Base-by-base conservation (phyloP, 2,888 invertebrate genomes). In the Drosophila eohydei region DNA sequence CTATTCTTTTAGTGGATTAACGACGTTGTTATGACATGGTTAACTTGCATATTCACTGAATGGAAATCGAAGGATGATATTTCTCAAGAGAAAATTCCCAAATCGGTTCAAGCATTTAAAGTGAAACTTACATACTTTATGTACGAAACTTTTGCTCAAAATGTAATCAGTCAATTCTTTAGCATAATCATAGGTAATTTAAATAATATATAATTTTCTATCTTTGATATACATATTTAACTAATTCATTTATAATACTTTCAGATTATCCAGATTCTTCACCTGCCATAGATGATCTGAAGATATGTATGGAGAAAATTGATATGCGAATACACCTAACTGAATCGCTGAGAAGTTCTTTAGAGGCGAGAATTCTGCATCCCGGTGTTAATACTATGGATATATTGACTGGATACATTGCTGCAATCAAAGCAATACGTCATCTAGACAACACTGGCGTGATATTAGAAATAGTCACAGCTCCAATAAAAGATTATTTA, bases 351-450 rank as follows among this genome's bases (percentile, higher is more conserved):
- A 97, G 97, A 92, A 94, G 94, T 87, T 97, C 98, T 2, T 93
- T 98, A 74, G 97, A 98, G 93, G 96, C 96, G 4, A 94, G 98
- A 80, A 93, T 99, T 9, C 93, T 99, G 36, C 98, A 99, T 93
- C 98, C 97, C 36, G 98, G 98, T 54, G 99, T 99, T 0, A 98
- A 98, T 90, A 99, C 99, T 4, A 95, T 97, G 62, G 98, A 99
- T 90, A 98, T 99, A 85, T 94, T 99, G 61, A 98, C 98, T 9
- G 99, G 98, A 0, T 99, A 99, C 93, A 97, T 99, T 28, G 97
- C 98, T 28, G 97, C 98, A 14, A 99, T 99, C 40, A 96, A 97
- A 92, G 97, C 99, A 1, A 94, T 99, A 74, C 95, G 98, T 72
- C 96, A 98, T 82, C 94, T 99, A 55, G 99, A 99, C 92, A 97